These are phyloP conservation scores for Paramormyrops kingsleyae DNA, from an alignment of 2,113 vertebrate species.

Conservation along the genomic window DNA sequence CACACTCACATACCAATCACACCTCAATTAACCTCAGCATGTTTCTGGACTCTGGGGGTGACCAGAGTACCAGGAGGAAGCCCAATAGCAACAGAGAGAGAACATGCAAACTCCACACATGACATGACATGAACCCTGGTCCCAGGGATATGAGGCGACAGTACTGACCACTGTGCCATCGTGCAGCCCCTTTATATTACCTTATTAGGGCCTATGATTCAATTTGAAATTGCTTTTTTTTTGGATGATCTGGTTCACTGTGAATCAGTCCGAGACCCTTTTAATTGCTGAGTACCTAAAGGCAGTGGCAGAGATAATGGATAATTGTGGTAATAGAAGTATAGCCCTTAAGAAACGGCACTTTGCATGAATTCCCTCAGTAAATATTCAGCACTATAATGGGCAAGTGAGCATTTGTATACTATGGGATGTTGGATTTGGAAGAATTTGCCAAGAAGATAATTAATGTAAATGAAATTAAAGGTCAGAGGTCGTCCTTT, in stretches of 20 bases:
- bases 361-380: not conserved
- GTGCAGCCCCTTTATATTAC: not conserved
- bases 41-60: not conserved
- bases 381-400: not conserved
- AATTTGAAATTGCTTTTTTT: not conserved
- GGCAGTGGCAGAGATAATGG: too few relatives aligned
- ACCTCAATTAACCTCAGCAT: not conserved
- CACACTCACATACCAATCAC: not conserved
- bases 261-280: not conserved
- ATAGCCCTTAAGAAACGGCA: not conserved
- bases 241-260: not conserved
- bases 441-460: not conserved
- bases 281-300: not conserved
- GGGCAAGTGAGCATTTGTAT: not conserved
- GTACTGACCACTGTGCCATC: too few relatives aligned
- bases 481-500: not conserved
- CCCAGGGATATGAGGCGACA: not conserved
- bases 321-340: not conserved
- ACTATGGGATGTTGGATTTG: not conserved
- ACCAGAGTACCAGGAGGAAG: not conserved
- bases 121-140: not conserved
- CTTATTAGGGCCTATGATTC: not conserved
- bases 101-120: not conserved
- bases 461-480: not conserved
- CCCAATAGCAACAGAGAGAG: not conserved